Evolutionary conservation across 2,797 vertebrate species (phyloP).

Genomic region (Spondyliosoma cantharus): DNA sequence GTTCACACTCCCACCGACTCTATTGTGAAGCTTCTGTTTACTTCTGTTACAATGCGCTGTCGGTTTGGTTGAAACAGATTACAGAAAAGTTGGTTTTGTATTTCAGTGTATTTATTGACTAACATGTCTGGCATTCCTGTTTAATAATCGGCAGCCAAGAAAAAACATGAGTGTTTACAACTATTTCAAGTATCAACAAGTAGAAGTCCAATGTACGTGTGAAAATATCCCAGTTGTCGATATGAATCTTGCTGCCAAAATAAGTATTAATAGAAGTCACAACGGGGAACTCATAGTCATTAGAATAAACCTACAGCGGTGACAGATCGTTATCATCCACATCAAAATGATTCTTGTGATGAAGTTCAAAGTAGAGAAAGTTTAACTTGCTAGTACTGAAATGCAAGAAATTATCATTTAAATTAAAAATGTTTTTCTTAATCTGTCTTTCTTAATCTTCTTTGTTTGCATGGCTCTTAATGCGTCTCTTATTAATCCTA

Average conservation of each 20-base stretch:
- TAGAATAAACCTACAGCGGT: background rate
- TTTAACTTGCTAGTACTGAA: background rate
- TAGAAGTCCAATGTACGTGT: slow-evolving; percentile 30
- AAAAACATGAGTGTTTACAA: slow-evolving; percentile 18
- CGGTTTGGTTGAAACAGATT: slow-evolving; percentile 49
- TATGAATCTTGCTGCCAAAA: slow-evolving; percentile 18
- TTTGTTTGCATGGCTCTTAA: background rate
- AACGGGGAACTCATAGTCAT: slow-evolving; percentile 9
- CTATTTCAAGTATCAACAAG: background rate
- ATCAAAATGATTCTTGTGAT: background rate
- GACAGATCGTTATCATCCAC: slow-evolving; percentile 7
- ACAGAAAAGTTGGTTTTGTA: slow-evolving; percentile 42
- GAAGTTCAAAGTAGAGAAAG: background rate
- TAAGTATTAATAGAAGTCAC: slow-evolving; percentile 21
- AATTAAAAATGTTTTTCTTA: background rate
- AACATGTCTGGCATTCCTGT: slow-evolving; percentile 21
- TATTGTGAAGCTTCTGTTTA: slow-evolving; percentile 64
- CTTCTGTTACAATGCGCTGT: slow-evolving; percentile 54
- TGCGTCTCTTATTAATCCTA: background rate
- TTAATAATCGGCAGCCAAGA: slow-evolving; percentile 38
- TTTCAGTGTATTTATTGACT: slow-evolving; percentile 22
- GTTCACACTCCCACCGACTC: slow-evolving; percentile 71
- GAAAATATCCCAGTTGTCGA: slow-evolving; percentile 41
- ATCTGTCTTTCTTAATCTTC: background rate
- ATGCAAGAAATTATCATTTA: background rate